Base-by-base conservation (phyloP, 2,888 invertebrate genomes). In the Apamea crenata region DNA sequence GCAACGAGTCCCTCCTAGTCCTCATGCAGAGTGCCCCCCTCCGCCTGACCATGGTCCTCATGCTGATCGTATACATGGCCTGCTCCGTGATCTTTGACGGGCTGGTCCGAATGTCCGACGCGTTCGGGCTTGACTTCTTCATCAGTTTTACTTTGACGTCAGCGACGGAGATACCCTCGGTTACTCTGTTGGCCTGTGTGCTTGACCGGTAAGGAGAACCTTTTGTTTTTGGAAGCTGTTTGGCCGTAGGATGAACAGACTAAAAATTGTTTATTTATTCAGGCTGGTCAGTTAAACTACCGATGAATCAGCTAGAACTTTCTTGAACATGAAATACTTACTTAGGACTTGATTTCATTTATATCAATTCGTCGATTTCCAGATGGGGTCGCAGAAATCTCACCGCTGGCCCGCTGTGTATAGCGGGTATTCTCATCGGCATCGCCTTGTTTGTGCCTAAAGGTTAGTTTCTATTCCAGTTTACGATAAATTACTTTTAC, bases 91-190 rank as follows among this genome's bases (percentile, higher is more conserved):
- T 96, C 83, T 97, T 96, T 90, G 96, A 97, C 86, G 96, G 95
- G 0, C 94, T 97, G n/a, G 96, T 97, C 76, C 90, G 96, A 71
- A 92, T 97, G 93, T 96, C 96, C 0, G 96, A 97, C 82, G 95
- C 93, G 1, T 92, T 97, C 16, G 96, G 96, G 0, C 91, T 95
- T 18, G 94, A 97, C 90, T 96, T 96, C 94, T 97, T 96, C 90
- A 92, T 97, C 88, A 95, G 96, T 0, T 97, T 97, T 89, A 96
- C 96, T 0, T 83, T 97, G 56, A 95, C 96, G 0, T 96, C 96
- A 0, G 96, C 95, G 0, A 97, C 96, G 1, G 96, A 97, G 90
- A 96, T 97, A 84, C 96, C 96, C 0, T 96, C 96, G 0, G 95
- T 96, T 2, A 95, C 95, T 3, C 78, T 97, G 72, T 82, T 96